phyloP scores from a whole-genome alignment of 2,113 vertebrate species.

The Chaetodon auriga region DNA sequence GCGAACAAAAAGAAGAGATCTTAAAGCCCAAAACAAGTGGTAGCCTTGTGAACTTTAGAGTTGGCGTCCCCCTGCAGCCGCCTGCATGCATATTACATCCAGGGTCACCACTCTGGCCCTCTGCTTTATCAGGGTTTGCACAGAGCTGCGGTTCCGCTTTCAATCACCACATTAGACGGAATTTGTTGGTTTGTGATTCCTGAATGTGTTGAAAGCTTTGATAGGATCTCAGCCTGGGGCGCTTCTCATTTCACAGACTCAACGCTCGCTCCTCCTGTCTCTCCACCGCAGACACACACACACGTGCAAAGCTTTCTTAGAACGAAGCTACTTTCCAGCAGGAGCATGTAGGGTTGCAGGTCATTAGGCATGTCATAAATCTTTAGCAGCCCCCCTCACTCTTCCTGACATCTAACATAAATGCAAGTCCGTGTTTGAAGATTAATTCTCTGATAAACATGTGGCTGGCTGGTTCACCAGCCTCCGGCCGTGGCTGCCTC shows the following conservation, averaged over 20 bases:
- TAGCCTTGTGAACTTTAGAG: neutral
- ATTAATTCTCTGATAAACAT: slow-evolving; percentile 64
- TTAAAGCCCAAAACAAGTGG: slow-evolving; percentile 6
- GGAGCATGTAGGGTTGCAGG: slow-evolving; percentile 12
- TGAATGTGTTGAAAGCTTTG: slow-evolving; percentile 62
- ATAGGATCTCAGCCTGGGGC: slow-evolving; percentile 67
- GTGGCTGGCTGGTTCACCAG: slow-evolving; percentile 7
- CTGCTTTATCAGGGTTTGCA: slow-evolving; percentile 50
- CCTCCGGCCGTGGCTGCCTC: slow-evolving; percentile 45
- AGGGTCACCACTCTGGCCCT: slow-evolving; percentile 24
- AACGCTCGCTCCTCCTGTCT: neutral
- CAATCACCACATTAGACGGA: slow-evolving; percentile 46
- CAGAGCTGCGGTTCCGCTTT: slow-evolving; percentile 38
- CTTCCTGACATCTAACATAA: slow-evolving; percentile 33
- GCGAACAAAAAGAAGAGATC: slow-evolving; percentile 3
- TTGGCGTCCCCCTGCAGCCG: neutral
- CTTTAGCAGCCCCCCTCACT: slow-evolving; percentile 36
- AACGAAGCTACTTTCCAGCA: slow-evolving; percentile 5
- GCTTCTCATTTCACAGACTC: slow-evolving; percentile 37
- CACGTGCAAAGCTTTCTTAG: neutral
- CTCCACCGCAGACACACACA: neutral
- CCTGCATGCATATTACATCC: slow-evolving; percentile 9
- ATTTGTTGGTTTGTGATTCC: slow-evolving; percentile 73
- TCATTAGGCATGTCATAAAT: slow-evolving; percentile 37
- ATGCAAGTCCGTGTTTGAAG: slow-evolving; percentile 13